Conservation (phyloP, 2,113 vertebrate genomes). For the Psettodes erumei region DNA sequence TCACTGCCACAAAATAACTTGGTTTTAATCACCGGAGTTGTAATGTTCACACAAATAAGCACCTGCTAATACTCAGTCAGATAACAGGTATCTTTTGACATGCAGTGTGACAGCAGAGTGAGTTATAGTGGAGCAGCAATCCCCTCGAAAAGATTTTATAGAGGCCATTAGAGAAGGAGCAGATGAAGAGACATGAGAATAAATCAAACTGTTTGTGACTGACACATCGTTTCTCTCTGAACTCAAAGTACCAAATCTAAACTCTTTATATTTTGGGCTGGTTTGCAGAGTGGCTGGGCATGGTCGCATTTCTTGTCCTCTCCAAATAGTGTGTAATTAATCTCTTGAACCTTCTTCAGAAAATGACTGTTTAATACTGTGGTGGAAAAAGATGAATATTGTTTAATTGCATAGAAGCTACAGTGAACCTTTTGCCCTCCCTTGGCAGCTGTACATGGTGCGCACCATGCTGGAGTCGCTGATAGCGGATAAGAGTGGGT, state of each 20-base stretch:
- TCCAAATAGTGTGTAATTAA: too few relatives aligned
- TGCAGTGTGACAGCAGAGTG: neutral
- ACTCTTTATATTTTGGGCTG: too few relatives aligned
- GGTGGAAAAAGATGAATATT: neutral
- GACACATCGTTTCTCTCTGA: neutral
- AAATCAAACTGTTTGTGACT: neutral
- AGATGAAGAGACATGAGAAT: neutral
- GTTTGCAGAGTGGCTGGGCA: too few relatives aligned
- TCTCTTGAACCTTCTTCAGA: too few relatives aligned
- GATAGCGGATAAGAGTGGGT: constrained; percentile 98
- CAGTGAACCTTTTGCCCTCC: neutral
- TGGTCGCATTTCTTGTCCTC: too few relatives aligned
- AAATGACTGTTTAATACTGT: neutral
- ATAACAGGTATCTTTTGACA: neutral
- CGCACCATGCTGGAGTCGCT: constrained; percentile 98
- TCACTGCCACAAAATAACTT: neutral
- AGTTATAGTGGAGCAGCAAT: neutral
- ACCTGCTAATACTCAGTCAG: too few relatives aligned
- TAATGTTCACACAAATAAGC: too few relatives aligned
- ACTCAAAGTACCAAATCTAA: neutral
- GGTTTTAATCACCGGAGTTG: neutral
- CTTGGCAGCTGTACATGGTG: constrained; percentile 95
- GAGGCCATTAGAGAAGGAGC: neutral
- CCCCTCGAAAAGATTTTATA: neutral
- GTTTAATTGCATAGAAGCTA: neutral